A percentile compares a stretch with the other conserved stretches of the same genome.
Evolutionary conservation across 2,113 vertebrate species (phyloP).

Genomic region (Donacobius atricapilla): DNA sequence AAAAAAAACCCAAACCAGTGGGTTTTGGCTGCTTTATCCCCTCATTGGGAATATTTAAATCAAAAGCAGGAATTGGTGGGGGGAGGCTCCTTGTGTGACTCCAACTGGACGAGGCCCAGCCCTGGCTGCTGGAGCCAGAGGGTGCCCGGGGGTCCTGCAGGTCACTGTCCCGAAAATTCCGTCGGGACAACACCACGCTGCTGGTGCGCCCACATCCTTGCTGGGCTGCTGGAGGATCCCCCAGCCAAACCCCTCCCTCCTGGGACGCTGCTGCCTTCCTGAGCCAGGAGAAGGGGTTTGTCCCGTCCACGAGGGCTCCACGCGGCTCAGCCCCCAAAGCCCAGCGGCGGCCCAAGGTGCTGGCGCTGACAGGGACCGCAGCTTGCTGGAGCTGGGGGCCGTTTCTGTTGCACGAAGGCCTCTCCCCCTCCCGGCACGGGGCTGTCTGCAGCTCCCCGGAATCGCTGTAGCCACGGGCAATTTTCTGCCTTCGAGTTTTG

Average conservation of each 20-base stretch:
- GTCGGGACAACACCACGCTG: rapidly evolving
- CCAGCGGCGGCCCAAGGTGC: rapidly evolving
- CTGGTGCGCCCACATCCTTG: rapidly evolving
- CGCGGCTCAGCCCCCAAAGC: neutral
- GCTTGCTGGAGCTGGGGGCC: neutral
- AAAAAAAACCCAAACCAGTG: neutral
- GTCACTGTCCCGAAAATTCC: neutral
- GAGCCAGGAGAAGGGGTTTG: rapidly evolving
- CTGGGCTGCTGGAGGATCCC: rapidly evolving
- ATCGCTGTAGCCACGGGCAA: neutral
- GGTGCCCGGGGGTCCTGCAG: neutral
- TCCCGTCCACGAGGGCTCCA: rapidly evolving
- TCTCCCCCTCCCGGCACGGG: neutral
- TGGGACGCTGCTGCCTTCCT: neutral
- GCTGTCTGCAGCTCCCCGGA: neutral
- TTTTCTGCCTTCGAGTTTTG: neutral
- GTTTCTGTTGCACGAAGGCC: neutral
- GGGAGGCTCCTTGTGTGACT: neutral
- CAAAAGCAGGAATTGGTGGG: neutral
- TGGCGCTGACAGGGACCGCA: neutral
- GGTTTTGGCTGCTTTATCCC: slow-evolving; percentile 35
- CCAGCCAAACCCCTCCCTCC: neutral
- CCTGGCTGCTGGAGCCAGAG: neutral
- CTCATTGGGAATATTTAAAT: slow-evolving; percentile 35
- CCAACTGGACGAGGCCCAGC: neutral